phyloP scores from a whole-genome alignment of 2,888 invertebrate species.

The Aspidapion aeneum region DNA sequence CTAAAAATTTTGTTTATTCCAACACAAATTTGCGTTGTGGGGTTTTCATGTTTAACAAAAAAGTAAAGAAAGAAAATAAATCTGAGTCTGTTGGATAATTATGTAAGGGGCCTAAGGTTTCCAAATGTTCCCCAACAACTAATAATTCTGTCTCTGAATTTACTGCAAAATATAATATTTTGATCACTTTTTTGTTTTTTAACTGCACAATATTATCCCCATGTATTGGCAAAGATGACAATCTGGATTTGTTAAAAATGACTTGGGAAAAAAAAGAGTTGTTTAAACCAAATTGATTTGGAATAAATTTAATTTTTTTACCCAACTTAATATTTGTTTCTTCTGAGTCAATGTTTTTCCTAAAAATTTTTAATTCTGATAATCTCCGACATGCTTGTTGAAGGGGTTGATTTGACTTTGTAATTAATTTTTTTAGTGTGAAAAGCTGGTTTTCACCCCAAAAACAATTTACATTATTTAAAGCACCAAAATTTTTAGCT shows the following conservation, averaged over 20 bases:
- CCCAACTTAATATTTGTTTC: no score
- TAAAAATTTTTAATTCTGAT: neutral
- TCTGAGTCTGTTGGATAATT: neutral
- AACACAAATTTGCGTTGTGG: neutral
- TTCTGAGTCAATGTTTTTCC: no score
- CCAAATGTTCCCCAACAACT: neutral
- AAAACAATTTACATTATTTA: slow-evolving; percentile 18
- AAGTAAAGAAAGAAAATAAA: no score
- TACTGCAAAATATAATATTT: neutral
- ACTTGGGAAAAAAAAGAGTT: neutral
- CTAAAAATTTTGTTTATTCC: neutral
- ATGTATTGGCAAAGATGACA: no score
- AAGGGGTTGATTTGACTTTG: slow-evolving; percentile 5
- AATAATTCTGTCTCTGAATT: neutral
- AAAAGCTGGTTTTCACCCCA: slow-evolving; percentile 17
- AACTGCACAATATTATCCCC: neutral
- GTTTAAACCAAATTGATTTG: neutral
- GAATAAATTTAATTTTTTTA: neutral
- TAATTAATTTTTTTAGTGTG: slow-evolving; percentile 9
- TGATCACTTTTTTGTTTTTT: neutral
- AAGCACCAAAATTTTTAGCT: slow-evolving; percentile 13
- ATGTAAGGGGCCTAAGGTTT: neutral
- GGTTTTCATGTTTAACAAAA: neutral
- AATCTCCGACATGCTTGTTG: slow-evolving; percentile 7
- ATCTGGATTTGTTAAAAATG: neutral